phyloP scores from a whole-genome alignment of 2,113 vertebrate species.

The Dicaeum eximium region DNA sequence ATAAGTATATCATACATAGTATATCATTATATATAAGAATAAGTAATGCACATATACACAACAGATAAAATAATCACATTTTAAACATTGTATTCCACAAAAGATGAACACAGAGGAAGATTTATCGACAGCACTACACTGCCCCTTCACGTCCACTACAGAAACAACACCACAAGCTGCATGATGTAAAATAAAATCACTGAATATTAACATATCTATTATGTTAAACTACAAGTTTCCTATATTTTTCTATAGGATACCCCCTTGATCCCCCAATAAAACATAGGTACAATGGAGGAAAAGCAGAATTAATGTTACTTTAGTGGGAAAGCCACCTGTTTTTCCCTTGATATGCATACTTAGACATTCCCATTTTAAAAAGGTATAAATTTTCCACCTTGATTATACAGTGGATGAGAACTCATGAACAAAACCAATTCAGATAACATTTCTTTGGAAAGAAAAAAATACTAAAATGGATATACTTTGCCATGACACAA shows the following conservation, averaged over 20 bases:
- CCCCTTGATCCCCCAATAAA: not conserved
- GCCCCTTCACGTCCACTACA: constrained; percentile 69
- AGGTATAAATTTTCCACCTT: not conserved
- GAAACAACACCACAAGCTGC: constrained; percentile 59
- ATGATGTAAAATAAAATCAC: not conserved
- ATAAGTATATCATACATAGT: too few species aligned
- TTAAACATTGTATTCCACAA: not conserved
- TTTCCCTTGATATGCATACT: not conserved
- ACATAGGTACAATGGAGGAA: not conserved
- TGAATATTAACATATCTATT: not conserved
- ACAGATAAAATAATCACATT: not conserved
- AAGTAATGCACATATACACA: not conserved
- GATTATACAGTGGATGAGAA: not conserved
- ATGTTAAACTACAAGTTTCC: not conserved
- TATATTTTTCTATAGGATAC: not conserved
- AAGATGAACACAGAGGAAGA: not conserved
- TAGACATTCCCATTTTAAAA: not conserved
- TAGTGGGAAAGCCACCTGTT: not conserved
- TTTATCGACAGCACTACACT: constrained; percentile 62
- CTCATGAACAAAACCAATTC: not conserved
- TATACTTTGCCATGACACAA: not conserved
- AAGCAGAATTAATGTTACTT: not conserved
- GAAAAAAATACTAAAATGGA: not conserved
- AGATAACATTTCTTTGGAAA: not conserved
- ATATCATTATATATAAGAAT: too few species aligned